phyloP scores from a whole-genome alignment of 2,797 vertebrate species.

The Cephalopachus bancanus region DNA sequence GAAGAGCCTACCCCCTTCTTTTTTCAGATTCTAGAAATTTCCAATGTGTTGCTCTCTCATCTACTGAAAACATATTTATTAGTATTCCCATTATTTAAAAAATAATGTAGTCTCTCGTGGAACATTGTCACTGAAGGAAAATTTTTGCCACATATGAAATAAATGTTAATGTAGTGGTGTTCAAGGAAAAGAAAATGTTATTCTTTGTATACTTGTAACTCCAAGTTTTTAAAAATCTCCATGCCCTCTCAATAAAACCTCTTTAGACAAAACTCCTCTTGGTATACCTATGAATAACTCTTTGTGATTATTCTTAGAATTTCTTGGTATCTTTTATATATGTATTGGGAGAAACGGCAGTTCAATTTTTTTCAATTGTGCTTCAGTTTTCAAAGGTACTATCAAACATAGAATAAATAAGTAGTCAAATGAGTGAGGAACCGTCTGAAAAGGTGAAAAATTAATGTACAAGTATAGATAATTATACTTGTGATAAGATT shows the following conservation, averaged over 20 bases:
- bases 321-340: background rate
- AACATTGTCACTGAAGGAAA: background rate
- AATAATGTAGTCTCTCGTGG: background rate
- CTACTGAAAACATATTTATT: background rate
- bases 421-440: background rate
- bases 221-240: background rate
- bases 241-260: background rate
- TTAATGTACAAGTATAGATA: background rate
- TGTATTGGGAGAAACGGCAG: background rate
- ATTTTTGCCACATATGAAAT: background rate
- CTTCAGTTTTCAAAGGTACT: background rate
- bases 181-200: background rate
- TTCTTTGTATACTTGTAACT: background rate
- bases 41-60: background rate
- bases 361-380: background rate
- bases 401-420: background rate
- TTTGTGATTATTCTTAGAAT: background rate
- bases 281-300: background rate
- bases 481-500: background rate
- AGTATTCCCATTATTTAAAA: background rate
- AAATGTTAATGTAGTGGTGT: background rate
- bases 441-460: background rate
- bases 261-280: background rate
- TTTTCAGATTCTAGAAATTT: background rate
- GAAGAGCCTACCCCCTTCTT: background rate